Conservation (phyloP, 2,888 invertebrate genomes). For the Willowsia nigromaculata region DNA sequence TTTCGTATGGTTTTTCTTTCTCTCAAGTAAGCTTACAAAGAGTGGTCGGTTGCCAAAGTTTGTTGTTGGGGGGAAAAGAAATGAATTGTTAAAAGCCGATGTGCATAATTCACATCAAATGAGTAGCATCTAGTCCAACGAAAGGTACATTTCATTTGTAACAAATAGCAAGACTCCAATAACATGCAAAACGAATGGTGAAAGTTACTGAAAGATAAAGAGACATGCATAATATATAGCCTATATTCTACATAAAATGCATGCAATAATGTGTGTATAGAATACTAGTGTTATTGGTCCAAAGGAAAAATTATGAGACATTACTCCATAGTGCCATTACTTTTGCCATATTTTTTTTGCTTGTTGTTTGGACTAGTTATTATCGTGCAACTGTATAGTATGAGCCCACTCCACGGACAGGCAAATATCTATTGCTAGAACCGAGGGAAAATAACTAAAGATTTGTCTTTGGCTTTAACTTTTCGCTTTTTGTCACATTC, state of each 20-base stretch:
- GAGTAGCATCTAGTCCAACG: background rate
- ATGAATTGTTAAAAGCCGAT: slow-evolving; percentile 45
- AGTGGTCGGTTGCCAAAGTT: slow-evolving; percentile 31
- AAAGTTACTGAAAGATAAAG: background rate
- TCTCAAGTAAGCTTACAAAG: background rate
- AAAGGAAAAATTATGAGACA: background rate
- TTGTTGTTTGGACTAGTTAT: background rate
- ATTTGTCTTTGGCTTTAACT: slow-evolving; percentile 6
- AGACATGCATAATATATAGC: background rate
- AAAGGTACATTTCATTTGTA: background rate
- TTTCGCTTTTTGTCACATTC: slow-evolving; percentile 5
- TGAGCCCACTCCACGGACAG: no score
- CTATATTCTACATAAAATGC: background rate
- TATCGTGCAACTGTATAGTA: background rate
- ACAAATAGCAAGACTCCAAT: slow-evolving; percentile 4
- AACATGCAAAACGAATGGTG: background rate
- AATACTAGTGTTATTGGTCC: background rate
- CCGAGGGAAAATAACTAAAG: background rate
- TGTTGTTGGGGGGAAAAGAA: background rate
- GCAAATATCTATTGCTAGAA: no score
- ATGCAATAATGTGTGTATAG: background rate
- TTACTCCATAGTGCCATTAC: slow-evolving; percentile 21
- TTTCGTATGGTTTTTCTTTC: background rate
- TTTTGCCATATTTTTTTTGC: slow-evolving; percentile 26
- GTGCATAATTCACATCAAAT: slow-evolving; percentile 47